Percentiles rank a stretch among this genome's conserved stretches.
Conservation (phyloP, 2,888 invertebrate genomes). For the Meteorus colon region DNA sequence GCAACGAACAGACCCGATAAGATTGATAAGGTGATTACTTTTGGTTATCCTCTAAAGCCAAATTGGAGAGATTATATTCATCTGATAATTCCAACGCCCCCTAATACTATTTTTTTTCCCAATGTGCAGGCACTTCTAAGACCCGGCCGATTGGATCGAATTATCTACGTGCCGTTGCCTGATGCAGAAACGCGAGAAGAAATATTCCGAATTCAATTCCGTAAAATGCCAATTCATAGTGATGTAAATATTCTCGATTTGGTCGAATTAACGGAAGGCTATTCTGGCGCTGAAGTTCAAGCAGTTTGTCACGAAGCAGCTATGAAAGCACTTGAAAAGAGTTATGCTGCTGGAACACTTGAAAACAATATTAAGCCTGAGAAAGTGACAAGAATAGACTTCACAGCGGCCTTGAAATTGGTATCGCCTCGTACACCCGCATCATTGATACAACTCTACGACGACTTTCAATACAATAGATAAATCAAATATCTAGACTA, state of each 20-base stretch:
- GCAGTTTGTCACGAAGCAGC: constrained; percentile 96
- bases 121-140: constrained; percentile 83
- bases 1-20: constrained; percentile 98
- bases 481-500: constrained; percentile 30
- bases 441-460: constrained; percentile 83
- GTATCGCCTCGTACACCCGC: constrained; percentile 86
- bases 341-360: constrained; percentile 72
- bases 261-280: constrained; percentile 83
- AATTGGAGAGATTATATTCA: neutral
- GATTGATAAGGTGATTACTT: constrained; percentile 83
- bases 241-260: constrained; percentile 81
- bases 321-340: constrained; percentile 86
- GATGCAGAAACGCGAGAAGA: constrained; percentile 85
- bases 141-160: constrained; percentile 92
- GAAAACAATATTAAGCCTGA: constrained; percentile 71
- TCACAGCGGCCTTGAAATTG: constrained; percentile 81
- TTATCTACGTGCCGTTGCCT: constrained; percentile 95
- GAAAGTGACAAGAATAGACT: constrained; percentile 78
- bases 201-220: constrained; percentile 87
- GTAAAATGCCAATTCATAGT: constrained; percentile 81
- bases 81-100: neutral
- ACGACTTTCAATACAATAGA: constrained; percentile 76
- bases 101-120: constrained; percentile 12
- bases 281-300: constrained; percentile 95
- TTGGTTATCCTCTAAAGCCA: neutral